Evolutionary conservation across 1,140 invertebrate genomes (phyloP).

Genomic region (Drosophila sturtevanti): DNA sequence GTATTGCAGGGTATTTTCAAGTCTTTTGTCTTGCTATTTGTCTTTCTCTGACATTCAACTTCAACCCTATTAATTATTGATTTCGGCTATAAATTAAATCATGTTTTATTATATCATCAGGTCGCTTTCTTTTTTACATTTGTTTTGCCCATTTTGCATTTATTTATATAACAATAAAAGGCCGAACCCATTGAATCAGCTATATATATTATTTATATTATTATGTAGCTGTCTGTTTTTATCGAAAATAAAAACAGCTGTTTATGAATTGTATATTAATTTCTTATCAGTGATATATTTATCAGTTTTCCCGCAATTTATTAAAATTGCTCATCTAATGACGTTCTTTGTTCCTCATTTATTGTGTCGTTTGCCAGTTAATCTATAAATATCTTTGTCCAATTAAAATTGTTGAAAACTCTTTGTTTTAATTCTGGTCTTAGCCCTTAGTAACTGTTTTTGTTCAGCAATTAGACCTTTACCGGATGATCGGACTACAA

Average conservation of each 20-base stretch:
- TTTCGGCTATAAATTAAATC: conserved; percentile 56
- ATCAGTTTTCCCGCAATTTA: conserved; percentile 14
- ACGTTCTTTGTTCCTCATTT: conserved; percentile 21
- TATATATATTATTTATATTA: no score
- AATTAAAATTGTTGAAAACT: neutral
- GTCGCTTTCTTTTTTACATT: conserved; percentile 60
- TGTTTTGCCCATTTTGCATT: conserved; percentile 45
- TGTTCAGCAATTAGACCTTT: conserved; percentile 54
- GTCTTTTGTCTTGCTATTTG: neutral
- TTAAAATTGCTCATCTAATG: conserved; percentile 25
- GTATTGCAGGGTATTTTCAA: conserved; percentile 1
- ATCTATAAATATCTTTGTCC: neutral
- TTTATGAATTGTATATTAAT: conserved; percentile 28
- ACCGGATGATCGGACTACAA: conserved; percentile 29
- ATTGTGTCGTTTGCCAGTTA: neutral
- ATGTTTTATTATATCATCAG: conserved; percentile 65
- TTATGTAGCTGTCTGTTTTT: conserved; percentile 1
- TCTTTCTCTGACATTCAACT: conserved; percentile 38
- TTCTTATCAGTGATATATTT: conserved; percentile 26
- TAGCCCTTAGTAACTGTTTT: conserved; percentile 19
- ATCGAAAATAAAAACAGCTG: conserved; percentile 58
- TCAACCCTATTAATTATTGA: conserved; percentile 57
- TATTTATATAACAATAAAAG: conserved; percentile 62
- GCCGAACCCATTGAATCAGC: neutral
- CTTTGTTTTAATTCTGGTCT: neutral